Conservation (phyloP, 2,888 invertebrate genomes). For the Phyto melanocephala region DNA sequence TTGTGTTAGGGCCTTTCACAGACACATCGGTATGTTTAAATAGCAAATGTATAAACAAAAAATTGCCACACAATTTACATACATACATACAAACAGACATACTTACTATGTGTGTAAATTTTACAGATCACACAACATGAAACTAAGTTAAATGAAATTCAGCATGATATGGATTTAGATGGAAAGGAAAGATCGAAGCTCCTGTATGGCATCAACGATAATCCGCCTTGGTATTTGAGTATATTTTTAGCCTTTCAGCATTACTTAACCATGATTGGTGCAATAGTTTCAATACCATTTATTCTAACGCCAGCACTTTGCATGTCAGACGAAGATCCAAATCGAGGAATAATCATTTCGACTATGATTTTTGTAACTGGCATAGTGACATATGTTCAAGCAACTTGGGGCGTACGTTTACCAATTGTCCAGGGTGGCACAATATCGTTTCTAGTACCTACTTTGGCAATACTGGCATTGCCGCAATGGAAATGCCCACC, state of each 20-base stretch:
- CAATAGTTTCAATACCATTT: conserved; percentile 90
- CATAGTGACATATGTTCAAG: conserved; percentile 86
- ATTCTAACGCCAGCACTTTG: conserved; percentile 89
- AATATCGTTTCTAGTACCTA: conserved; percentile 89
- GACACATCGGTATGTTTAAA: no score
- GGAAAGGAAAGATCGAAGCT: conserved; percentile 74
- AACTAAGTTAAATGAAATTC: conserved; percentile 10
- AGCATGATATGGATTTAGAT: background rate
- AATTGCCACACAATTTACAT: no score
- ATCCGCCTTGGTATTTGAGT: conserved; percentile 91
- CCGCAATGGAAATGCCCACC: conserved; percentile 86
- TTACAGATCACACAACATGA: conserved; percentile 34
- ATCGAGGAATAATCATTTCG: conserved; percentile 87
- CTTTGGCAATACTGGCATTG: conserved; percentile 85
- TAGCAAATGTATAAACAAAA: no score
- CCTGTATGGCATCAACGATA: conserved; percentile 87
- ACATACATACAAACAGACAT: no score
- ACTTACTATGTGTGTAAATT: no score
- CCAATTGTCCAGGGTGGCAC: conserved; percentile 89
- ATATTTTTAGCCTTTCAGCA: conserved; percentile 91
- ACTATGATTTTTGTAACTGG: conserved; percentile 91
- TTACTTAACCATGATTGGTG: conserved; percentile 91
- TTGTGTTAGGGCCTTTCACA: no score
- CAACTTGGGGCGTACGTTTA: conserved; percentile 86
- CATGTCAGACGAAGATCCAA: conserved; percentile 87